These are phyloP conservation scores for Ciconia stormi DNA, from an alignment of 2,113 vertebrate species.

Conservation along the genomic window DNA sequence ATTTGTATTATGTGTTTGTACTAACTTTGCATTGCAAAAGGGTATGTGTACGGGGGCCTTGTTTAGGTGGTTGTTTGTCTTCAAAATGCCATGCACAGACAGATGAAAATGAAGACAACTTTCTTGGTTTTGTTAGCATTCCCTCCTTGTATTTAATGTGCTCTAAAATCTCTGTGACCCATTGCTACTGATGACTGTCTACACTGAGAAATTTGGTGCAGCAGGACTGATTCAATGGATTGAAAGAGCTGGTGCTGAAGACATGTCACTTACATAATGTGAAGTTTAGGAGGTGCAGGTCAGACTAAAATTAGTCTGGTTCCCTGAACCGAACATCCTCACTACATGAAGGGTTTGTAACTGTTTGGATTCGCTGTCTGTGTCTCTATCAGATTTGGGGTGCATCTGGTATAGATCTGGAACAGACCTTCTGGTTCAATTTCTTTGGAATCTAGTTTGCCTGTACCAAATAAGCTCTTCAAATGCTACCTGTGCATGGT, in stretches of 20 bases:
- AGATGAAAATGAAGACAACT: neutral
- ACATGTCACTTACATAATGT: neutral
- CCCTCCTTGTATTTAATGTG: neutral
- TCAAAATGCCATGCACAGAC: neutral
- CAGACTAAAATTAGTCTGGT: neutral
- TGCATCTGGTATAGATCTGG: neutral
- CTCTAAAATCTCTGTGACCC: neutral
- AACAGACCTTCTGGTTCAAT: neutral
- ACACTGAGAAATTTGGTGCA: neutral
- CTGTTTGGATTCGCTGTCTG: neutral
- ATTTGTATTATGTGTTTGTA: neutral
- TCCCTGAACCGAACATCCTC: neutral
- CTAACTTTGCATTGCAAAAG: neutral
- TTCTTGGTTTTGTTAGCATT: neutral
- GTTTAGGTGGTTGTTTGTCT: neutral
- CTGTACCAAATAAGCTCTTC: neutral
- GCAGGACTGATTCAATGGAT: neutral
- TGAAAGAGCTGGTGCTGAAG: neutral
- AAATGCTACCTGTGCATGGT: neutral
- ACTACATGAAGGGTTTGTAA: neutral
- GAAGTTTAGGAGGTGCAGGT: neutral
- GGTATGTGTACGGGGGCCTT: neutral
- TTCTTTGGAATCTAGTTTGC: neutral
- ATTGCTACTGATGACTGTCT: neutral
- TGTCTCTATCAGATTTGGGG: neutral